phyloP scores from a whole-genome alignment of 2,888 invertebrate species.

The Malthinus seriepunctatus region DNA sequence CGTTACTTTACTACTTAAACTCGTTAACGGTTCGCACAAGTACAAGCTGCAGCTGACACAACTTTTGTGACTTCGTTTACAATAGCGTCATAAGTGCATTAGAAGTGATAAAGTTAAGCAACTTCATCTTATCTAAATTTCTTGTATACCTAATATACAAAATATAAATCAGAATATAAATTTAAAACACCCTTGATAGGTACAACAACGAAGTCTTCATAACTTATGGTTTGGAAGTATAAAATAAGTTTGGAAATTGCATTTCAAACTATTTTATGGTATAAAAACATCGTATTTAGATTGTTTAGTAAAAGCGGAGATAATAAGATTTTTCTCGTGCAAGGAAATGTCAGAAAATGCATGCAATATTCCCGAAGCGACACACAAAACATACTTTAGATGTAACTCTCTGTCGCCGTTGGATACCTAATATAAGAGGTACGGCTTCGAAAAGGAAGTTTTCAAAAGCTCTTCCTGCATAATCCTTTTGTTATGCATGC shows the following conservation, averaged over 20 bases:
- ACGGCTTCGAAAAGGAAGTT: constrained; percentile 18
- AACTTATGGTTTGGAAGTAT: too few species aligned
- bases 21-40: constrained; percentile 27
- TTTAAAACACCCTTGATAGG: too few species aligned
- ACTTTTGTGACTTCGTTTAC: constrained; percentile 24
- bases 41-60: constrained; percentile 29
- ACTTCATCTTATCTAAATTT: not conserved
- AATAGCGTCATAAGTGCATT: constrained; percentile 22
- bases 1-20: constrained; percentile 27
- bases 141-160: not conserved
- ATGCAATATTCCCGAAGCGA: constrained; percentile 19
- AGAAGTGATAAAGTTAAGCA: constrained; percentile 11
- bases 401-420: constrained; percentile 10
- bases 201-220: too few species aligned
- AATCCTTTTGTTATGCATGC: constrained; percentile 23
- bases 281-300: constrained; percentile 5
- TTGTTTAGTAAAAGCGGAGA: constrained; percentile 14
- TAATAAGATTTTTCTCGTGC: constrained; percentile 15
- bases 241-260: too few species aligned
- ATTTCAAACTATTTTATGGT: too few species aligned
- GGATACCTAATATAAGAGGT: constrained; percentile 13
- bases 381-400: constrained; percentile 23
- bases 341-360: constrained; percentile 20
- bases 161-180: too few species aligned
- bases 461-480: constrained; percentile 25